Conservation (phyloP, 2,888 invertebrate species). For the Odontomyia ornata region DNA sequence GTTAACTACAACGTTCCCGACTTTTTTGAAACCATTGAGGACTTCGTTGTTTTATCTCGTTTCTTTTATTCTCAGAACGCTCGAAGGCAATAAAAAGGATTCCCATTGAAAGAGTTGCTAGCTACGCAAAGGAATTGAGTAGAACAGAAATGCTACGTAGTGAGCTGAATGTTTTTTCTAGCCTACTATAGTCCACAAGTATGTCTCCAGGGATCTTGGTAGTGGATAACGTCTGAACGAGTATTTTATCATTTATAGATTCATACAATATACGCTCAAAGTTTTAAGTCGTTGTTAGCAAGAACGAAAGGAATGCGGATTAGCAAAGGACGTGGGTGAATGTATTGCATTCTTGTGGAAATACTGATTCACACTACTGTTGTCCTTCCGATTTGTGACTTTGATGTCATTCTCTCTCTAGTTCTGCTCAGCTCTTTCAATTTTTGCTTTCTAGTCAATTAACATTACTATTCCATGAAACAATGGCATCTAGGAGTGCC, state of each 20-base stretch:
- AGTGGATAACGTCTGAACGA: constrained; percentile 38
- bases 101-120: constrained; percentile 17
- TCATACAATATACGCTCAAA: background rate
- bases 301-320: too few species aligned
- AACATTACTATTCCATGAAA: constrained; percentile 37
- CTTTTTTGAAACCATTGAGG: constrained; percentile 34
- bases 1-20: constrained; percentile 41
- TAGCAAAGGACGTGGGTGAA: too few species aligned
- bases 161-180: constrained; percentile 11
- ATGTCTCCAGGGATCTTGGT: constrained; percentile 9
- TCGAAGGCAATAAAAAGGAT: constrained; percentile 40
- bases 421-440: background rate
- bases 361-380: background rate
- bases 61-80: constrained; percentile 36
- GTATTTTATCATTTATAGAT: constrained; percentile 8
- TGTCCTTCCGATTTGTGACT: background rate
- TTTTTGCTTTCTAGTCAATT: constrained; percentile 39
- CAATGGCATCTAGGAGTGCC: constrained; percentile 26
- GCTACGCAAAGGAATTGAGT: background rate
- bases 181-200: constrained; percentile 30
- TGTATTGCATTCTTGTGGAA: background rate
- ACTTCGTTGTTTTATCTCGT: constrained; percentile 38
- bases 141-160: background rate
- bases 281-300: background rate
- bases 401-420: background rate